Conservation (phyloP, 2,797 vertebrate species). For the Poeciliopsis presidionis region DNA sequence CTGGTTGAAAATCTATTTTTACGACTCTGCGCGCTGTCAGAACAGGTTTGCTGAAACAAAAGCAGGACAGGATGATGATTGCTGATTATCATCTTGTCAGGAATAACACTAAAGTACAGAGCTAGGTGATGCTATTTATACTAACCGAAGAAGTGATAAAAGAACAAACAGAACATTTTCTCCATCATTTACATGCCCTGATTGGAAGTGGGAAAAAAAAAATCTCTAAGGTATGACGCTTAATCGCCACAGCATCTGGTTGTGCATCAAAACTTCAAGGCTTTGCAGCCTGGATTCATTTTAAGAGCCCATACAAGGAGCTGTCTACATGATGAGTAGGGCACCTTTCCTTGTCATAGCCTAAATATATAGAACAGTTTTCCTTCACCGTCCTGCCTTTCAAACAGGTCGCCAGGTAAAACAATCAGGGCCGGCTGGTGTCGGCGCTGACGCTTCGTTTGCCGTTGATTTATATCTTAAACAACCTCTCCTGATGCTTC, state of each 20-base stretch:
- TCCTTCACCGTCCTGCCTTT: constrained; percentile 53
- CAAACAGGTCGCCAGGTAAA: constrained; percentile 59
- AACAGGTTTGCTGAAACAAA: constrained; percentile 33
- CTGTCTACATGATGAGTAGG: constrained; percentile 48
- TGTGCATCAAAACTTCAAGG: constrained; percentile 31
- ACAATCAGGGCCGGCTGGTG: constrained; percentile 55
- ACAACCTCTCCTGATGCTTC: constrained; percentile 70
- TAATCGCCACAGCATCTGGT: constrained; percentile 16
- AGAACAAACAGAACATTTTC: constrained; percentile 21
- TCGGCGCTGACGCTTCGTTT: constrained; percentile 55
- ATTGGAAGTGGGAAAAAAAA: constrained; percentile 3
- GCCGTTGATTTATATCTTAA: constrained; percentile 74
- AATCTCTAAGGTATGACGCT: constrained; percentile 9
- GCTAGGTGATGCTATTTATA: constrained; percentile 53
- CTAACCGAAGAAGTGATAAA: constrained; percentile 9
- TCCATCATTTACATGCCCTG: constrained; percentile 32
- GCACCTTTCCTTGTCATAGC: constrained; percentile 38
- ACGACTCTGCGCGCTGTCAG: constrained; percentile 17
- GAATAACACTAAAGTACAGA: constrained; percentile 20
- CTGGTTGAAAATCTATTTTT: constrained; percentile 59
- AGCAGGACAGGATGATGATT: constrained; percentile 39
- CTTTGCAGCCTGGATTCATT: constrained; percentile 41
- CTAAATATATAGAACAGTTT: constrained; percentile 58
- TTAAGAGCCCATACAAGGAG: constrained; percentile 24
- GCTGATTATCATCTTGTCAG: constrained; percentile 58